phyloP scores from a whole-genome alignment of 37 sponge, comb jelly and placozoan species.

The Mnemiopsis leidyi region DNA sequence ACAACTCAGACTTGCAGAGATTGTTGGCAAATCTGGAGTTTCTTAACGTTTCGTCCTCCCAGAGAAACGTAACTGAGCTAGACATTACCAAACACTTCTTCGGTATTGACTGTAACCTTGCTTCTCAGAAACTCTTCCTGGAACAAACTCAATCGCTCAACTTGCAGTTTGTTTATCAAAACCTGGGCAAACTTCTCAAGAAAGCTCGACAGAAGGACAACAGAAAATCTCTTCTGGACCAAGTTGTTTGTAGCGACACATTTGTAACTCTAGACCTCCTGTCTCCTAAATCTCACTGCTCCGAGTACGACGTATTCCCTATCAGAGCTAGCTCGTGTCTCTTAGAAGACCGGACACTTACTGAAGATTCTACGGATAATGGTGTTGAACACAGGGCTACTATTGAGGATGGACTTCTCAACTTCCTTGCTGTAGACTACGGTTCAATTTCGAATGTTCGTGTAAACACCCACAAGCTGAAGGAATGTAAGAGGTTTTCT shows the following conservation, averaged over 20 bases:
- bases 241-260: conserved; percentile 24
- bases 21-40: neutral
- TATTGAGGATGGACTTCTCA: neutral
- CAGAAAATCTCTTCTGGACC: neutral
- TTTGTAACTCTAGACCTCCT: conserved; percentile 4
- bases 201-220: neutral
- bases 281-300: neutral
- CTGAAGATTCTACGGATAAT: neutral
- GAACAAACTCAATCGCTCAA: conserved; percentile 34
- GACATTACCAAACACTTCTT: neutral
- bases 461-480: neutral
- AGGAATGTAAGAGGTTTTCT: neutral
- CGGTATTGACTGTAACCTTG: neutral
- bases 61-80: neutral
- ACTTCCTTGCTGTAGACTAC: neutral
- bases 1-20: neutral
- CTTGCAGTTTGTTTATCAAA: neutral
- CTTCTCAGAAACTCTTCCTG: neutral
- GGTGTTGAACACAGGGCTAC: neutral
- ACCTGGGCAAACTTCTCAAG: conserved; percentile 47
- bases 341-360: neutral
- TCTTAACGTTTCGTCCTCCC: neutral
- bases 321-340: neutral
- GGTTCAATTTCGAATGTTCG: neutral
- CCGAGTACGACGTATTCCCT: neutral